These are phyloP conservation scores for Hypercompe scribonia DNA, from an alignment of 2,888 invertebrate genomes.

Conservation along the genomic window DNA sequence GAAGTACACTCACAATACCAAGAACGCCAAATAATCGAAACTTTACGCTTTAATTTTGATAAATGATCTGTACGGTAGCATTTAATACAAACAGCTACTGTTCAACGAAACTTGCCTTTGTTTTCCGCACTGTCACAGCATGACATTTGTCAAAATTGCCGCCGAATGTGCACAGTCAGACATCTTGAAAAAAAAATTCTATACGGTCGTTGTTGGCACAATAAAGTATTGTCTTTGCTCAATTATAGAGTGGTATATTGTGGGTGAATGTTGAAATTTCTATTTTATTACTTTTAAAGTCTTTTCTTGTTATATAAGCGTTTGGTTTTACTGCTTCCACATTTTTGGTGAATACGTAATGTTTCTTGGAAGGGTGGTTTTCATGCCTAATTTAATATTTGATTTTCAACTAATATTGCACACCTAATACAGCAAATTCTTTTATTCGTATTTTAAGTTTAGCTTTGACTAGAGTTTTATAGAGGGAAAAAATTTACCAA, in stretches of 20 bases:
- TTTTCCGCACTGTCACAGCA: slow-evolving; percentile 68
- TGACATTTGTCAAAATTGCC: slow-evolving; percentile 76
- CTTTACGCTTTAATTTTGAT: slow-evolving; percentile 75
- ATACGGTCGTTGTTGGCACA: slow-evolving; percentile 67
- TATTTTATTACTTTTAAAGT: slow-evolving; percentile 67
- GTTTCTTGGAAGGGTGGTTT: slow-evolving; percentile 54
- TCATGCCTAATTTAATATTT: background rate
- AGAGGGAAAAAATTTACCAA: too few species aligned
- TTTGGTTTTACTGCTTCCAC: slow-evolving; percentile 78
- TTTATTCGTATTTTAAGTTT: too few species aligned
- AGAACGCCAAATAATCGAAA: slow-evolving; percentile 38
- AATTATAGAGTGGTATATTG: slow-evolving; percentile 80
- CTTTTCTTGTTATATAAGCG: slow-evolving; percentile 50
- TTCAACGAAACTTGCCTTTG: slow-evolving; percentile 55
- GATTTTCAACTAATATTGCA: background rate
- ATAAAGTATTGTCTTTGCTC: slow-evolving; percentile 80
- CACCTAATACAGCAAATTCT: too few species aligned
- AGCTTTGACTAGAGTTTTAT: too few species aligned
- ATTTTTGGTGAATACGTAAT: slow-evolving; percentile 70
- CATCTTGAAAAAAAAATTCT: slow-evolving; percentile 59
- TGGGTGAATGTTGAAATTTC: slow-evolving; percentile 73
- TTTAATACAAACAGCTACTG: slow-evolving; percentile 61
- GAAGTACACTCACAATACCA: slow-evolving; percentile 9
- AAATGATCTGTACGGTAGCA: slow-evolving; percentile 75
- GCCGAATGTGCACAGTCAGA: slow-evolving; percentile 70